Conservation (phyloP, 1,140 invertebrate genomes). For the roundworm (Caenorhabditis elegans) region DNA sequence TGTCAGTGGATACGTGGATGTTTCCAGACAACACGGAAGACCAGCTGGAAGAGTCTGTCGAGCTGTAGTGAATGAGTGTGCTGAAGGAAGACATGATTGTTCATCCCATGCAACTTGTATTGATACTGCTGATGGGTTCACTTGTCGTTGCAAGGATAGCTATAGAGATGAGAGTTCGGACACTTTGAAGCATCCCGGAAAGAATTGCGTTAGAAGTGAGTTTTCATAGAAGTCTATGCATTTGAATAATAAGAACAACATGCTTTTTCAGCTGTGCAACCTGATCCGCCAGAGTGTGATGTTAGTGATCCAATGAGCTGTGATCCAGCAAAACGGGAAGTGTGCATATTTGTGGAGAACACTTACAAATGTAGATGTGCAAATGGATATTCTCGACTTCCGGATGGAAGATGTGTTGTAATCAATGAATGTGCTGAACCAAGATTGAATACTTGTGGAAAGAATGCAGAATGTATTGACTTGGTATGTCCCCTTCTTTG, state of each 20-base stretch:
- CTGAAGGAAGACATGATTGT: slow-evolving; percentile 62
- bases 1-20: slow-evolving; percentile 53
- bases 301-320: slow-evolving; percentile 66
- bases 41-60: slow-evolving; percentile 60
- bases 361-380: slow-evolving; percentile 64
- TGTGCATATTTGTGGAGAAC: slow-evolving; percentile 62
- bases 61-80: slow-evolving; percentile 61
- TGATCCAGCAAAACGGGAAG: slow-evolving; percentile 58
- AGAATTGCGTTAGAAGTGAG: slow-evolving; percentile 59
- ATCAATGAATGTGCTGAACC: slow-evolving; percentile 62
- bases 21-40: slow-evolving; percentile 61
- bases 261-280: slow-evolving; percentile 51
- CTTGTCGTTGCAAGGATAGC: slow-evolving; percentile 66
- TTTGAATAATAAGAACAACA: background rate
- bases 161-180: slow-evolving; percentile 59
- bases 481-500: slow-evolving; percentile 35
- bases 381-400: slow-evolving; percentile 57
- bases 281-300: slow-evolving; percentile 63
- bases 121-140: slow-evolving; percentile 66
- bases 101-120: slow-evolving; percentile 66
- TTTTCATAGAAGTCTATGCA: background rate
- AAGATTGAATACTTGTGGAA: slow-evolving; percentile 57
- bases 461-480: slow-evolving; percentile 63
- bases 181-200: slow-evolving; percentile 51
- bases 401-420: slow-evolving; percentile 64